Evolutionary conservation across 2,797 vertebrate species (phyloP).

Genomic region (Oreortyx pictus): DNA sequence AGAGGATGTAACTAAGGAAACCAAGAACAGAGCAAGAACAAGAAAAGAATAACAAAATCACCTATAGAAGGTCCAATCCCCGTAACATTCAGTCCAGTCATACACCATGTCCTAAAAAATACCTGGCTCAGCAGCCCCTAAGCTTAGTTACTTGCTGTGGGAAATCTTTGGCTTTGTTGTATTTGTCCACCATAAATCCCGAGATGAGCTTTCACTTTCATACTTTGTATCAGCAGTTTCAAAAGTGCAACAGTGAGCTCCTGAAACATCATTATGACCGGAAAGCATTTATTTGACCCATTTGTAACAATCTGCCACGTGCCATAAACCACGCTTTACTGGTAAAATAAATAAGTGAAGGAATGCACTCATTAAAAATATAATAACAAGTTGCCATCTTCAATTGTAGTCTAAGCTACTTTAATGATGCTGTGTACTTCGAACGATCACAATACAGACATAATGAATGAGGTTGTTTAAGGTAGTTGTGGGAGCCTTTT

Average conservation of each 20-base stretch:
- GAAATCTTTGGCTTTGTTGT: neutral
- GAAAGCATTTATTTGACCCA: slow-evolving; percentile 72
- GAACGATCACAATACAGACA: slow-evolving; percentile 57
- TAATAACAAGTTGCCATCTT: slow-evolving; percentile 78
- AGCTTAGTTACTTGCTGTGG: neutral
- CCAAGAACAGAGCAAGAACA: neutral
- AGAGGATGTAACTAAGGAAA: neutral
- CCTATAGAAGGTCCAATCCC: neutral
- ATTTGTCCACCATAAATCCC: neutral
- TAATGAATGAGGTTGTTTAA: slow-evolving; percentile 78
- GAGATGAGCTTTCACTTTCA: neutral
- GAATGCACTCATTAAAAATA: slow-evolving; percentile 75
- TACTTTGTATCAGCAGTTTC: slow-evolving; percentile 41
- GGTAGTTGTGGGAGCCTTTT: slow-evolving; percentile 26
- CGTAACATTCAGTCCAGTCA: neutral
- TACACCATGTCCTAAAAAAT: neutral
- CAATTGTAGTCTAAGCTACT: slow-evolving; percentile 69
- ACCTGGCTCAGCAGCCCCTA: neutral
- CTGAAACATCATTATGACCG: slow-evolving; percentile 60
- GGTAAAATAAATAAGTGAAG: slow-evolving; percentile 70
- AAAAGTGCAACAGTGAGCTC: slow-evolving; percentile 32
- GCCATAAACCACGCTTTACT: slow-evolving; percentile 70
- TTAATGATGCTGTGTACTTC: slow-evolving; percentile 79
- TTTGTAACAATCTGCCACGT: slow-evolving; percentile 79
- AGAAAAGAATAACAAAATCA: neutral